Conservation (phyloP, 2,797 vertebrate species). For the Naso thynnoides region DNA sequence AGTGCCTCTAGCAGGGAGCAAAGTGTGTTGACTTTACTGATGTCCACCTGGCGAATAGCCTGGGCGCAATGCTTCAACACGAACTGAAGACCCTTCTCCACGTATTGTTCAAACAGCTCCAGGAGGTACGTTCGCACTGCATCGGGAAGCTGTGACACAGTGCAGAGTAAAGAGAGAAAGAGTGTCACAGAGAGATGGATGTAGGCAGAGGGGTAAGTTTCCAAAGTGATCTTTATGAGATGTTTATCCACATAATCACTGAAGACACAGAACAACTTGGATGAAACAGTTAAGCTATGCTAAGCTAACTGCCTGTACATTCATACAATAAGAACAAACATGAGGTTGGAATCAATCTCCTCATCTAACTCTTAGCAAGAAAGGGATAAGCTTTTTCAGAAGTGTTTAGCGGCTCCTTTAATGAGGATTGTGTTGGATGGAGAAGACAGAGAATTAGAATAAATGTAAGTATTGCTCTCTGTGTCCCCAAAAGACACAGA, state of each 20-base stretch:
- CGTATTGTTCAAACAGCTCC: conserved; percentile 86
- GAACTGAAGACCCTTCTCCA: conserved; percentile 89
- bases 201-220: not conserved
- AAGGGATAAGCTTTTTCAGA: not conserved
- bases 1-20: conserved; percentile 90
- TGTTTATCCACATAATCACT: not conserved
- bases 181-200: not conserved
- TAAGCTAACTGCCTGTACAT: not conserved
- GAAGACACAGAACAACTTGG: too few species aligned
- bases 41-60: conserved; percentile 90
- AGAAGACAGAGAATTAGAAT: conserved; percentile 6
- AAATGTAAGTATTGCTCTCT: not conserved
- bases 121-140: conserved; percentile 81
- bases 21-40: conserved; percentile 91
- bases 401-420: not conserved
- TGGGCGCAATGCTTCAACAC: conserved; percentile 85
- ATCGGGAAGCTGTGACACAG: conserved; percentile 78
- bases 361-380: not conserved
- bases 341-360: not conserved
- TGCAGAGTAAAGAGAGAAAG: not conserved
- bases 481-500: not conserved
- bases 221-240: not conserved
- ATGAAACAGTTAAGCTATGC: not conserved
- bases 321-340: not conserved
- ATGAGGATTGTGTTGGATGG: not conserved